phyloP scores from a whole-genome alignment of 2,888 invertebrate species.

The Drosophila prostipennis region DNA sequence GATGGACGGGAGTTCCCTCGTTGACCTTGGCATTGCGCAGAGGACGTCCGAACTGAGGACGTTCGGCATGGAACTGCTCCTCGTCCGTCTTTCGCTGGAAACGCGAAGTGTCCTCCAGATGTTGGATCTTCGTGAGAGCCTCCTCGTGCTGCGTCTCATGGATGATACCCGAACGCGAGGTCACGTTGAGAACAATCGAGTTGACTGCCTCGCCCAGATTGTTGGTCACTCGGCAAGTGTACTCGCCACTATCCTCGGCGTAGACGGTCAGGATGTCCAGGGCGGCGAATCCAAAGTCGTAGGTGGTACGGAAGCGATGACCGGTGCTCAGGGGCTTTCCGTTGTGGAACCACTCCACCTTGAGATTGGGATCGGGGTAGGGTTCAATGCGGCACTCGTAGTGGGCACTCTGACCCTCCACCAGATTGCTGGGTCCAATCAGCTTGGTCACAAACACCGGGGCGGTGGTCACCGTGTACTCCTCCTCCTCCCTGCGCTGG shows the following conservation, averaged over 20 bases:
- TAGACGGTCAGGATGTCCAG: constrained; percentile 97
- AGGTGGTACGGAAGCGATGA: constrained; percentile 96
- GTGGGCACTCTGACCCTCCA: constrained; percentile 95
- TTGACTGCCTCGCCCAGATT: constrained; percentile 93
- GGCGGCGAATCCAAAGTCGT: constrained; percentile 98
- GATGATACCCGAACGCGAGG: constrained; percentile 93
- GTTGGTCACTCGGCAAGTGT: constrained; percentile 94
- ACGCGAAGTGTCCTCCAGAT: constrained; percentile 93
- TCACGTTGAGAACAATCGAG: constrained; percentile 91
- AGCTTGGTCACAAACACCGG: constrained; percentile 94
- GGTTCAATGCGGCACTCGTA: constrained; percentile 97
- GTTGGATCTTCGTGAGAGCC: constrained; percentile 95
- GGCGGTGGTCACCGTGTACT: constrained; percentile 91
- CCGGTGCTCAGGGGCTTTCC: constrained; percentile 94
- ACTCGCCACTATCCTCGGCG: constrained; percentile 96
- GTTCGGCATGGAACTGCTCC: constrained; percentile 91
- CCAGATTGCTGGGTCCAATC: constrained; percentile 92
- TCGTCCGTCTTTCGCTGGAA: constrained; percentile 90
- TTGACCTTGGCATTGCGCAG: constrained; percentile 93
- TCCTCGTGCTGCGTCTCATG: constrained; percentile 96
- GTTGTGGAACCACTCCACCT: constrained; percentile 97
- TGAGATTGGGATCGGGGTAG: constrained; percentile 94
- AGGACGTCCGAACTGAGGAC: constrained; percentile 95
- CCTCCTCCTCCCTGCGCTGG: constrained; percentile 92
- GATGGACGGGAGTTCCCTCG: constrained; percentile 94